Base-by-base conservation (phyloP, 2,888 invertebrate species). In the Agrenia bidenticulata region DNA sequence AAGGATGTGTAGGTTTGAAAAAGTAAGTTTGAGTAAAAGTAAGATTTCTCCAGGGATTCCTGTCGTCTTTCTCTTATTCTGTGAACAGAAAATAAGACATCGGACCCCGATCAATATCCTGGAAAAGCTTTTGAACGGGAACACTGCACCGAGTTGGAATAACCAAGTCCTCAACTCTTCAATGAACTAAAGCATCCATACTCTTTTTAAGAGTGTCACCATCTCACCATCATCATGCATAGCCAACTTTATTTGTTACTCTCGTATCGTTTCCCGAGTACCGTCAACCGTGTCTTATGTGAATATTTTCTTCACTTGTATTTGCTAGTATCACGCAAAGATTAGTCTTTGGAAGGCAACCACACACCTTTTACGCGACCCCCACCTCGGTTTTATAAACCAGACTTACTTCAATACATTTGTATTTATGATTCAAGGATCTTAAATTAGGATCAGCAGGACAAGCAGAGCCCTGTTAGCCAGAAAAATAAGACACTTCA, bases 11-110 rank as follows among this genome's bases (percentile, higher is more conserved):
- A 45, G n/a, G n/a, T 45, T 7, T 32, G 32, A 45, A 15, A 15
- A 45, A 57, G 19, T 17, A 41, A 57, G 55, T 51, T 51, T 27
- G 27, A 26, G 55, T 32, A 27, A 27, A 21, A 41, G 56, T 24
- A 41, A 57, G 56, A 57, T 57, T 57, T 57, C 56, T 57, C 56
- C 13, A 5, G 56, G 56, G 41, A 57, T 57, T 37, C 41, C 7
- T 57, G 41, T 41, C 41, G 15, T n/a, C 19, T 45, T 45, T 45
- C 45, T 45, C 45, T 19, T 17, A 32, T 32, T 32, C 32, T 32
- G 11, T 11, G n/a, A 15, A 45, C 15, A 45, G 39, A 39, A 39
- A 45, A 45, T 45, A 45, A 45, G 45, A 45, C 45, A 45, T 45
- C 45, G n/a, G 45, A 17, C 45, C 45, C 45, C 9, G 45, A 45